Evolutionary conservation across 2,113 vertebrate genomes (phyloP).

Genomic region (Phaethon lepturus): DNA sequence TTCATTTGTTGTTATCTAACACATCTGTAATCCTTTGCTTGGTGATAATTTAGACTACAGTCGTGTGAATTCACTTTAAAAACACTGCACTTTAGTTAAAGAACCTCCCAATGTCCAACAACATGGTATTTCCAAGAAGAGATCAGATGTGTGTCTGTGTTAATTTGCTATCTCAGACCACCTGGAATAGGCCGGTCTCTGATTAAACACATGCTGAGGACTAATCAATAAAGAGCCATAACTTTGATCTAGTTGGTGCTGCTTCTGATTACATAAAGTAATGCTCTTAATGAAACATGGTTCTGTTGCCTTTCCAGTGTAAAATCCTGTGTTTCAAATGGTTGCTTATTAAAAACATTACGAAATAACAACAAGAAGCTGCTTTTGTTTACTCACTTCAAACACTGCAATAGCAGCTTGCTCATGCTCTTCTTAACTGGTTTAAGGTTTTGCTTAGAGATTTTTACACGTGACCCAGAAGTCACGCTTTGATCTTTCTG

Average conservation of each 20-base stretch:
- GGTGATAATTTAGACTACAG: not conserved
- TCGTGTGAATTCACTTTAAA: not conserved
- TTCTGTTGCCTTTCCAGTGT: not conserved
- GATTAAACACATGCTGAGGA: not conserved
- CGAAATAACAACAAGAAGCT: not conserved
- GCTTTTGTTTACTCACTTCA: not conserved
- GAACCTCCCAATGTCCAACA: not conserved
- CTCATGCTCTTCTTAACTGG: not conserved
- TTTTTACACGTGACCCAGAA: conserved; percentile 7
- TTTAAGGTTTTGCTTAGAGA: not conserved
- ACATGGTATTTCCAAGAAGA: conserved; percentile 2
- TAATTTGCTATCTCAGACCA: conserved; percentile 1
- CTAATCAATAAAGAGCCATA: conserved; percentile 32
- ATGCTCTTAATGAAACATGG: not conserved
- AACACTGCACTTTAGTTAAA: not conserved
- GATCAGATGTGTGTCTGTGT: not conserved
- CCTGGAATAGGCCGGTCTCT: not conserved
- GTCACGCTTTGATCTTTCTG: conserved; percentile 18
- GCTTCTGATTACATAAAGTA: conserved; percentile 15
- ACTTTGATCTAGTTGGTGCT: conserved; percentile 36
- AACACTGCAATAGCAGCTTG: not conserved
- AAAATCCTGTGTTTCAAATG: not conserved
- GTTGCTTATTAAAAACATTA: conserved; percentile 1
- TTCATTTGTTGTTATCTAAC: not conserved
- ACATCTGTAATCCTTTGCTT: not conserved